phyloP scores from a whole-genome alignment of 2,888 invertebrate genomes.

The Terebella lapidaria region DNA sequence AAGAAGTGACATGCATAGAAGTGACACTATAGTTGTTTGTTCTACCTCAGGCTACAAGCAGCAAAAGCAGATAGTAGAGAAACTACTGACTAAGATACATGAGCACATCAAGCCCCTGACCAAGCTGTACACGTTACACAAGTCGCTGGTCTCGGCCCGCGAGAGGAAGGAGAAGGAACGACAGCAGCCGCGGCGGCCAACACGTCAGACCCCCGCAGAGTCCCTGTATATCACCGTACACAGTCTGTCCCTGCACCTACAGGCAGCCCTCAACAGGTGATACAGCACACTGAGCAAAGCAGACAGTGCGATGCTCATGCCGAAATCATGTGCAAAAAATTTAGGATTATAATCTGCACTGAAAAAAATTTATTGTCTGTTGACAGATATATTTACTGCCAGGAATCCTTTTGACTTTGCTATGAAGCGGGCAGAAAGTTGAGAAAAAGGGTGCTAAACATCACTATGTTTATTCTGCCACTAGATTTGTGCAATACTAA shows the following conservation, averaged over 20 bases:
- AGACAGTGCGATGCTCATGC: no score
- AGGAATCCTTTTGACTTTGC: no score
- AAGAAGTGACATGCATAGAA: no score
- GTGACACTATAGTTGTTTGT: neutral
- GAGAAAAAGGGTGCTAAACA: no score
- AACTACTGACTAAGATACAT: neutral
- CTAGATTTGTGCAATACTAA: no score
- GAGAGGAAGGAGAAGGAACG: neutral
- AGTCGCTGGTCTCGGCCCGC: neutral
- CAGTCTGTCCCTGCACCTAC: constrained; percentile 43
- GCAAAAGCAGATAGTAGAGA: neutral
- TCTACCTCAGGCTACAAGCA: neutral
- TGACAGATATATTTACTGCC: no score
- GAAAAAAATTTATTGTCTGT: no score
- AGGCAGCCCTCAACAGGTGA: constrained; percentile 36
- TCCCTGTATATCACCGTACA: constrained; percentile 31
- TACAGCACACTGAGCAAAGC: no score
- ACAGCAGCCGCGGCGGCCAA: neutral
- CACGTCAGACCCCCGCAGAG: neutral
- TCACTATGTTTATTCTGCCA: no score
- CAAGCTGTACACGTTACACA: neutral
- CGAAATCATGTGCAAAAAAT: no score
- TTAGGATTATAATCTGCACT: no score
- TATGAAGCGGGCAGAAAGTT: no score
- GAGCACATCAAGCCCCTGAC: neutral